Percentiles rank a stretch among this genome's conserved stretches.
These are phyloP conservation scores for Python bivittatus DNA, from an alignment of 2,113 vertebrate genomes.

Conservation along the genomic window DNA sequence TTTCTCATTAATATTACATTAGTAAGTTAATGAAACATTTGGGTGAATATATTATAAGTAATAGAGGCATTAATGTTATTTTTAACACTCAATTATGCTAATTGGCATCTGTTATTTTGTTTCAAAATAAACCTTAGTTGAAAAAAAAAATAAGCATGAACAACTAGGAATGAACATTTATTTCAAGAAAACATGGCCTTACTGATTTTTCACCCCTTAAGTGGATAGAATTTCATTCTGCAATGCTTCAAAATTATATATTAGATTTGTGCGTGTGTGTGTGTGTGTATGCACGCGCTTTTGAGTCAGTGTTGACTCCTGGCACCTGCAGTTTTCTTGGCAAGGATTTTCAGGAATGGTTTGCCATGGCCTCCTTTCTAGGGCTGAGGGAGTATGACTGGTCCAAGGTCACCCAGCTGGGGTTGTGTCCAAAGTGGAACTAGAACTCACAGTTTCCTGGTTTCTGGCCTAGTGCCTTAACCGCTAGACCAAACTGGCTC, in stretches of 20 bases:
- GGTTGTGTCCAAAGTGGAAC: background rate
- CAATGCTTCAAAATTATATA: background rate
- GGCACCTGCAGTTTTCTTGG: background rate
- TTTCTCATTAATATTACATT: conserved; percentile 81
- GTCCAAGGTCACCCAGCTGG: background rate
- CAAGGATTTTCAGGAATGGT: background rate
- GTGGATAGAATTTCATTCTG: background rate
- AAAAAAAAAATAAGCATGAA: conserved; percentile 48
- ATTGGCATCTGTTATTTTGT: conserved; percentile 76
- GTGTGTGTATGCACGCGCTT: background rate
- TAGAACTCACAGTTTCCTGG: background rate
- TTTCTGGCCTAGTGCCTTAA: background rate
- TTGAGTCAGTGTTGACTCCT: background rate
- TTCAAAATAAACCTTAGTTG: conserved; percentile 37
- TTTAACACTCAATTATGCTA: conserved; percentile 78
- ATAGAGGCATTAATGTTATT: conserved; percentile 80
- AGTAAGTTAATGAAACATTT: conserved; percentile 80
- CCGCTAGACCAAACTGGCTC: background rate
- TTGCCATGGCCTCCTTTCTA: background rate
- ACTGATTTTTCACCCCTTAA: background rate
- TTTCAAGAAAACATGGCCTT: background rate
- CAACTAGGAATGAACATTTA: conserved; percentile 30
- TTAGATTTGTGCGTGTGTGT: background rate
- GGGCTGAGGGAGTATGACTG: background rate
- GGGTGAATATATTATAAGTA: conserved; percentile 81